Base-by-base conservation (phyloP, 2,888 invertebrate genomes). In the Nomada hirtipes region DNA sequence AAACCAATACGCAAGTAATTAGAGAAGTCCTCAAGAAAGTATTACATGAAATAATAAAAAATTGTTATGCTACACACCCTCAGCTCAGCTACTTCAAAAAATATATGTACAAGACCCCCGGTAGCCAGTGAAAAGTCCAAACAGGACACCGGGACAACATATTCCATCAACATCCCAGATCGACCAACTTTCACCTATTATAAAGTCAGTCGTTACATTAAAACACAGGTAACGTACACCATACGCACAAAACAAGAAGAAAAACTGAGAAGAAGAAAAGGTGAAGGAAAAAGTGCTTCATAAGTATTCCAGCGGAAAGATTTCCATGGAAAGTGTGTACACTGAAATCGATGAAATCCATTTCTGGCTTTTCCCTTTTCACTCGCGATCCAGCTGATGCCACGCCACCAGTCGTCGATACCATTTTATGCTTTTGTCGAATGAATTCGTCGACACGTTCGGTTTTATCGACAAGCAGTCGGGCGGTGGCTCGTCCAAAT, bases 331-430 rank as follows among this genome's bases (percentile, higher is more conserved):
- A 71, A 70, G 60, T 57, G 60, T 61, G 70, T 63, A 47, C 10
- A 53, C 44, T 36, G 84, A 78, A 69, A 83, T 74, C 36, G 70
- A 79, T 72, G 83, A 82, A 74, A 83, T 75, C 71, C 63, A 59
- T 52, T 67, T 52, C 52, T 64, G 57, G 69, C 61, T 71, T 82
- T 77, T 77, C 64, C 73, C 44, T 77, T 76, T 83, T 83, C 55
- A 76, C 69, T 55, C 68, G n/a, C 61, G 73, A 77, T 77, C 65
- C 70, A 71, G 70, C 77, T 74, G 77, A 83, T 83, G 59, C 20
- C 29, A 59, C 53, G 71, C 65, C 83, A 53, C 26, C 52, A 26
- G 44, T 52, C 59, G 44, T 18, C 29, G 44, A 29, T 55, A 72
- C 72, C 52, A 9, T 9, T 29, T 10, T 52, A 44, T 52, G 59